Conservation (phyloP, 1,140 invertebrate genomes). For the Drosophila littoralis region DNA sequence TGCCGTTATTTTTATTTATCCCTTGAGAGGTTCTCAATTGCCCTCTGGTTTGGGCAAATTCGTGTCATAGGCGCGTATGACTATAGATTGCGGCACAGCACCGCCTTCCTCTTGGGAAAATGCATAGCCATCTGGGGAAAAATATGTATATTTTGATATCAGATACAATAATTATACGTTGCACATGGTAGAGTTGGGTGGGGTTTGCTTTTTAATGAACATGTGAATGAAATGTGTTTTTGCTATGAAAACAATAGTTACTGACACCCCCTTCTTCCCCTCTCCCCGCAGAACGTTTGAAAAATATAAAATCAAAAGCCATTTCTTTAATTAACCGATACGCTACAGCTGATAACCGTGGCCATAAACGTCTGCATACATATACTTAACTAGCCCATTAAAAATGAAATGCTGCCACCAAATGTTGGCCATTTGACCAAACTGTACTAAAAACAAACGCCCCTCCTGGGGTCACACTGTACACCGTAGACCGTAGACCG, state of each 20-base stretch:
- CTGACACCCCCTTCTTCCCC: background rate
- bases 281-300: background rate
- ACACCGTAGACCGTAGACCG: too few species aligned
- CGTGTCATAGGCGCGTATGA: constrained; percentile 97
- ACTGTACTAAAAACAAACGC: constrained; percentile 11
- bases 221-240: constrained; percentile 21
- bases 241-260: constrained; percentile 3
- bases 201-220: constrained; percentile 16
- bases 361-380: background rate
- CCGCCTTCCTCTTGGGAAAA: constrained; percentile 99
- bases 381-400: constrained; percentile 38
- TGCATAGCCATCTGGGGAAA: constrained; percentile 95
- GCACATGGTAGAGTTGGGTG: background rate
- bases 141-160: constrained; percentile 1
- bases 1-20: constrained; percentile 6
- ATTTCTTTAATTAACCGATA: constrained; percentile 55
- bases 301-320: constrained; percentile 18
- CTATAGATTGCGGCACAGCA: constrained; percentile 94
- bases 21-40: constrained; percentile 52
- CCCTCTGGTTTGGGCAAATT: constrained; percentile 92
- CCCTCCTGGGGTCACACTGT: constrained; percentile 37
- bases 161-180: constrained; percentile 1
- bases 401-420: constrained; percentile 40
- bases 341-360: constrained; percentile 29
- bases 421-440: constrained; percentile 7